Evolutionary conservation across 2,888 invertebrate species (phyloP), one percentile per base, ranked within the genome.

Genomic region (Branchipolynoe longqiensis): DNA sequence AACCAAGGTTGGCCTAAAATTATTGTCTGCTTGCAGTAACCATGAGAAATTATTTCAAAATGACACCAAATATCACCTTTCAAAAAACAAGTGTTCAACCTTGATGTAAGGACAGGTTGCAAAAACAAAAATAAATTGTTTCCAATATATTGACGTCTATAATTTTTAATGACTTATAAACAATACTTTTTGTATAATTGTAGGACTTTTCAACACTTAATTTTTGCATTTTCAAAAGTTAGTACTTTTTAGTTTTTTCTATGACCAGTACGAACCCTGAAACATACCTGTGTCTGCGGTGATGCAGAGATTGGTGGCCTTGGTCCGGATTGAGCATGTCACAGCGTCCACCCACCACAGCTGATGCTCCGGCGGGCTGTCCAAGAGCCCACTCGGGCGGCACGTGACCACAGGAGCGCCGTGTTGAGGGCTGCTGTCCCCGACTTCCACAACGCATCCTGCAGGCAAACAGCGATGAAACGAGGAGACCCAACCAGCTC

Each of bases 241-340:
- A n/a, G n/a, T n/a, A n/a, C n/a, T n/a, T n/a, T n/a, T n/a, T n/a
- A n/a, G n/a, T n/a, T n/a, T n/a, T n/a, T n/a, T n/a, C n/a, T n/a
- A n/a, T n/a, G n/a, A n/a, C n/a, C n/a, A n/a, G n/a, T 33, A 69
- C 25, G n/a, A n/a, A 62, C n/a, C n/a, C n/a, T n/a, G n/a, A n/a
- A n/a, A 41, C 73, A n/a, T 41, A 54, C 78, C 78, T 48, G 41
- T 54, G 8, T 48, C 28, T 1, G 78, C 28, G 4, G 48, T 48
- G 1, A 78, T n/a, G 31, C 78, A 78, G 78, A 78, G 25, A 48
- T 78, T 78, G 48, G 41, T 78, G n/a, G 33, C 0, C 22, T 78
- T 78, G 4, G 48, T 31, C 2, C 78, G 78, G 14, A 78, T 48
- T 25, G 78, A 78, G 33, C 28, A 28, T n/a, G 18, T 78, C 0